phyloP scores from a whole-genome alignment of 2,888 invertebrate genomes.

The Drosophila siamana region DNA sequence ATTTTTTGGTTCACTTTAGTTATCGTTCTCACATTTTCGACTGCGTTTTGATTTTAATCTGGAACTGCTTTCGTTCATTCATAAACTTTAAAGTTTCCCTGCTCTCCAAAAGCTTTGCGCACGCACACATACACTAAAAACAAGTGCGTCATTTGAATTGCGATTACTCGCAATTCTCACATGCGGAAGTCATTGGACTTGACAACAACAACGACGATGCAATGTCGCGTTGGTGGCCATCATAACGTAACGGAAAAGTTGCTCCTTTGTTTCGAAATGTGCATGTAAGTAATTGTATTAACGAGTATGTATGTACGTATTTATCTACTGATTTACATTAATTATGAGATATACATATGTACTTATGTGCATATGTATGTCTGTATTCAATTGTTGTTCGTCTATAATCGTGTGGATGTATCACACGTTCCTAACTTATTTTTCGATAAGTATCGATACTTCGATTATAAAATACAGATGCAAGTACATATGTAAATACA shows the following conservation, averaged over 20 bases:
- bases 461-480: neutral
- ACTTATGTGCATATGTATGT: no score
- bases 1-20: neutral
- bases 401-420: no score
- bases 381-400: no score
- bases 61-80: conserved; percentile 53
- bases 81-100: conserved; percentile 60
- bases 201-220: conserved; percentile 42
- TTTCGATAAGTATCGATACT: neutral
- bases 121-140: conserved; percentile 29
- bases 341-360: no score
- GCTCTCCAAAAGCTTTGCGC: conserved; percentile 40
- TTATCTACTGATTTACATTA: no score
- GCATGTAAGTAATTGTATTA: neutral
- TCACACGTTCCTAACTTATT: neutral
- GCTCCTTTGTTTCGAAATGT: conserved; percentile 63
- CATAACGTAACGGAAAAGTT: conserved; percentile 51
- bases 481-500: neutral
- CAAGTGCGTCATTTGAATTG: conserved; percentile 41
- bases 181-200: conserved; percentile 68
- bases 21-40: conserved; percentile 20
- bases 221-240: conserved; percentile 63
- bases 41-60: conserved; percentile 6
- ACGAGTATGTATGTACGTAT: neutral
- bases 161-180: conserved; percentile 57